Conservation (phyloP, 2,888 invertebrate species). For the Parnassius smintheus region DNA sequence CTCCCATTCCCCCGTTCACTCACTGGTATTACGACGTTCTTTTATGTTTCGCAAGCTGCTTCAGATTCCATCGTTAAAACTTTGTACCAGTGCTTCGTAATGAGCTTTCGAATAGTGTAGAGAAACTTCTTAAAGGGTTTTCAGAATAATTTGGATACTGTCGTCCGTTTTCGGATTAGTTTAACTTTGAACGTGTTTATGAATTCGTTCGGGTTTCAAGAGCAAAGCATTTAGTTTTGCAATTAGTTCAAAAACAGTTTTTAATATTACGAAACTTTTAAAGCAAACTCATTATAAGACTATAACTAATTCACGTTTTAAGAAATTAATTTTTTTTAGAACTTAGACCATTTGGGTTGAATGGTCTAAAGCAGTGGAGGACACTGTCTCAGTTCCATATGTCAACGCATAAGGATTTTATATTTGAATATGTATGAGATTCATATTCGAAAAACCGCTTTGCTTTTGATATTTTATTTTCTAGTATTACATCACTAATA, state of each 20-base stretch:
- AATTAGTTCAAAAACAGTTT: background rate
- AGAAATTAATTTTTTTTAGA: no score
- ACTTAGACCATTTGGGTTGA: no score
- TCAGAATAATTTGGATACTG: conserved; percentile 12
- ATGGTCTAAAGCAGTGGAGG: no score
- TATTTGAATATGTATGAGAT: no score
- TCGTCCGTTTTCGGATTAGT: conserved; percentile 8
- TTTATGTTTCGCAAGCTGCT: conserved; percentile 18
- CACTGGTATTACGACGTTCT: conserved; percentile 15
- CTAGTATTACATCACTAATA: no score
- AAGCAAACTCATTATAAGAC: background rate
- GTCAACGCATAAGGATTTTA: no score
- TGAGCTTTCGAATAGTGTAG: conserved; percentile 18
- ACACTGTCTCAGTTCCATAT: no score
- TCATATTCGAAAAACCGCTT: no score
- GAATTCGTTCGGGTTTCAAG: conserved; percentile 14
- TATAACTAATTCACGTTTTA: no score
- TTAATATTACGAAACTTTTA: background rate
- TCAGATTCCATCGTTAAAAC: conserved; percentile 27
- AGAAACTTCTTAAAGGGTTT: conserved; percentile 21
- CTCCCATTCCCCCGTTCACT: no score
- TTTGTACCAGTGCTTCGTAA: conserved; percentile 19
- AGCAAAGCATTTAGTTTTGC: background rate
- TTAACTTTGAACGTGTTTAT: conserved; percentile 11
- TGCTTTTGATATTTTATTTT: no score